Evolutionary conservation across 2,888 invertebrate genomes (phyloP), one percentile per base, ranked within the genome.

Genomic region (Glyphotaelius pellucidus): DNA sequence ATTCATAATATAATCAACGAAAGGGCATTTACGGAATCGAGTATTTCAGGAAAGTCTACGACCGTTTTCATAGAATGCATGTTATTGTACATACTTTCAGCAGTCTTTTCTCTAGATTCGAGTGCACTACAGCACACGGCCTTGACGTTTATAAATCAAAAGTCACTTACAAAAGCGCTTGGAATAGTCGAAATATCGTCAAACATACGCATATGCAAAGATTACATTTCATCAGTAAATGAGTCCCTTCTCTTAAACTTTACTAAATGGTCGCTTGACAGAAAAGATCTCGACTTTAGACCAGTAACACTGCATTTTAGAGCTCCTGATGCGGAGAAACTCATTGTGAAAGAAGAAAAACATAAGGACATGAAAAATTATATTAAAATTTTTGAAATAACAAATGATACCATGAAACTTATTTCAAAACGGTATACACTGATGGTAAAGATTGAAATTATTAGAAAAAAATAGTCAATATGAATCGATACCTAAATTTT

Each of bases 381-480:
- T 19, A 81, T 81, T 4, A 31, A 81, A 81, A 81, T 81, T 19
- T 81, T 32, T 32, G 81, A 81, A 32, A 31, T 32, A 15, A 81
- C 19, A 31, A 81, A 81, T 32, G 81, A 81, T 2, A 81, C 30
- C 7, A 81, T 81, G 81, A 81, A 81, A 81, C 30, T 81, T 81
- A 81, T 81, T 32, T 81, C 81, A 32, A 81, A 81, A 81, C 81
- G 81, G 31, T 81, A 67, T n/a, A 67, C 67, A 67, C 25, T 67
- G 9, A 67, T 67, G 67, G 67, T 67, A 67, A 67, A 67, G 67
- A 67, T 67, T 67, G n/a, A 25, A 25, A n/a, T n/a, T 9, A 67
- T 67, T 67, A n/a, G n/a, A n/a, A n/a, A n/a, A n/a, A n/a, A n/a
- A n/a, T n/a, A n/a, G 42, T 42, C 5, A 42, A 42, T 42, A 42